Percentiles rank a stretch among this genome's conserved stretches.
Evolutionary conservation across 37 sponge, comb jelly and placozoan species (phyloP).

Genomic region (Cliona cf. orientalis): DNA sequence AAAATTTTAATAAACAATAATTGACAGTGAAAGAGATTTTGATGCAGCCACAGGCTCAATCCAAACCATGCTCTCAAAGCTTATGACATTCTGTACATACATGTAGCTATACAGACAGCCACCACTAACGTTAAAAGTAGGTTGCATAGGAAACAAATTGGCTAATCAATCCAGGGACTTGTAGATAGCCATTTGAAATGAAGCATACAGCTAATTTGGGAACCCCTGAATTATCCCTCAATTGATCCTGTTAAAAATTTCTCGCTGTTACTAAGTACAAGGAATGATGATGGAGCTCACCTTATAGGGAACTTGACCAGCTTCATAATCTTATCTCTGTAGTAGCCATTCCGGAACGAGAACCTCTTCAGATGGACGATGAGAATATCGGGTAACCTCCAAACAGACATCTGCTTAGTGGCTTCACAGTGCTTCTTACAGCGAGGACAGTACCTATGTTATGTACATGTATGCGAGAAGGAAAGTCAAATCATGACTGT

Average conservation of each 20-base stretch:
- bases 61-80: background rate
- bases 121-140: no score
- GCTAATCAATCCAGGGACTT: background rate
- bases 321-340: conserved; percentile 76
- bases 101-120: no score
- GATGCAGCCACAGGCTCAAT: no score
- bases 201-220: background rate
- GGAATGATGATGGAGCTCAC: conserved; percentile 16
- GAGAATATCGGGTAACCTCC: conserved; percentile 85
- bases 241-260: background rate
- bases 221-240: background rate
- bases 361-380: conserved; percentile 95
- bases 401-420: conserved; percentile 90
- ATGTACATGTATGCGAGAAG: background rate
- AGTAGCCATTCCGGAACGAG: conserved; percentile 46
- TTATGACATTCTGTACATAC: background rate
- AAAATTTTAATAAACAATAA: no score
- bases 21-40: background rate
- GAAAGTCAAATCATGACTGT: background rate
- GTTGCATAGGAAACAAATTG: conserved; percentile 4
- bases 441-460: conserved; percentile 85
- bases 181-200: background rate
- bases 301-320: conserved; percentile 78
- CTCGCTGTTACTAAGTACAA: background rate
- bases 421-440: conserved; percentile 94